These are phyloP conservation scores for Ganaspis sp. DNA, from an alignment of 1,140 invertebrate genomes.

Conservation along the genomic window DNA sequence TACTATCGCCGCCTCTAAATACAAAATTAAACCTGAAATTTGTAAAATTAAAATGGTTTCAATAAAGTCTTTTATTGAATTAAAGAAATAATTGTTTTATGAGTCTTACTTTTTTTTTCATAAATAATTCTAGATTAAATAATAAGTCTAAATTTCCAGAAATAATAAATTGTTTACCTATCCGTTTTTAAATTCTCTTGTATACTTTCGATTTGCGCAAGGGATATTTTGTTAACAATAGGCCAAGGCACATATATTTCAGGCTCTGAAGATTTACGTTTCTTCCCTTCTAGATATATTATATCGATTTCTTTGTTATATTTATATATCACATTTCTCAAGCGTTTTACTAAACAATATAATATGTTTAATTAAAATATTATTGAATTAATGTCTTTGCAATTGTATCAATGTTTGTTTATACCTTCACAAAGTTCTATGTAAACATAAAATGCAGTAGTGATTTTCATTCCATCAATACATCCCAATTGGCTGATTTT, in stretches of 20 bases:
- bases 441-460: constrained; percentile 71
- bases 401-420: constrained; percentile 31
- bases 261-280: constrained; percentile 51
- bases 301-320: constrained; percentile 64
- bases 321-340: constrained; percentile 70
- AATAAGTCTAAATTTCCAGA: too few relatives aligned
- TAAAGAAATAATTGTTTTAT: background rate
- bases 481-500: constrained; percentile 71
- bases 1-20: constrained; percentile 70
- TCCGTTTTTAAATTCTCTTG: constrained; percentile 58
- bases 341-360: constrained; percentile 56
- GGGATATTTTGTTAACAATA: constrained; percentile 57
- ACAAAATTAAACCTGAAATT: constrained; percentile 70
- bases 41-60: constrained; percentile 15
- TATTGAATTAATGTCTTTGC: too few relatives aligned
- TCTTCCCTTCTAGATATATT: constrained; percentile 68
- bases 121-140: background rate
- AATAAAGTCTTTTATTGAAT: background rate
- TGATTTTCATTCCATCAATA: constrained; percentile 69
- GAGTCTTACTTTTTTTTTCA: background rate
- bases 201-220: constrained; percentile 68
- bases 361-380: too few relatives aligned
- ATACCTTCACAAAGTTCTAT: constrained; percentile 74
- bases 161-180: constrained; percentile 42
- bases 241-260: constrained; percentile 71